Evolutionary conservation across 64 coral and sea anemone genomes (phyloP).

Genomic region (Stichodactyla helianthus): DNA sequence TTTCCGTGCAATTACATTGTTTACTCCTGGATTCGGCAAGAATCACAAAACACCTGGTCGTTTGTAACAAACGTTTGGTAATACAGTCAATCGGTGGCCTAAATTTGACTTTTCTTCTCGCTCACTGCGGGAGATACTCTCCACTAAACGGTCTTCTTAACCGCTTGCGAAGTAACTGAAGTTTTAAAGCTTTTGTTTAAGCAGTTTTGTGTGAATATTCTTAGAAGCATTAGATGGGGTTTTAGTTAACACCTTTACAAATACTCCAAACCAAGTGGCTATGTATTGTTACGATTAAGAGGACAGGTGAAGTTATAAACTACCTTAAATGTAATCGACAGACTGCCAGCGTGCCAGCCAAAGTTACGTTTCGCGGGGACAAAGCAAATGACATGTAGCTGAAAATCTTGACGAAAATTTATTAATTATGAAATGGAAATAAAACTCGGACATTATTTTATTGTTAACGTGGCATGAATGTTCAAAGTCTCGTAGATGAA

Average conservation of each 20-base stretch:
- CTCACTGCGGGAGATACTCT: background rate
- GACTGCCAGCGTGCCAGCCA: background rate
- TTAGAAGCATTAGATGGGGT: constrained; percentile 48
- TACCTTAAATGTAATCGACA: constrained; percentile 3
- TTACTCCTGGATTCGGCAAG: constrained; percentile 67
- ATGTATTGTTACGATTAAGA: constrained; percentile 62
- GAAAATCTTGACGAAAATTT: background rate
- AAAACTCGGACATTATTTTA: constrained; percentile 16
- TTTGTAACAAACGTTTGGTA: constrained; percentile 37
- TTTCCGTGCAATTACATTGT: constrained; percentile 98
- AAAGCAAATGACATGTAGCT: background rate
- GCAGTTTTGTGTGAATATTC: constrained; percentile 47
- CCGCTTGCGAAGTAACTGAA: background rate
- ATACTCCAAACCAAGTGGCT: constrained; percentile 71
- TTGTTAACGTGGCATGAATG: background rate
- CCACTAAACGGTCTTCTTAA: background rate
- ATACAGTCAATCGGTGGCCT: constrained; percentile 8
- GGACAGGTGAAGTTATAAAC: constrained; percentile 64
- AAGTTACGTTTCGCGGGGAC: background rate
- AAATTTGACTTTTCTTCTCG: constrained; percentile 12
- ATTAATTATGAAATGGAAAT: background rate
- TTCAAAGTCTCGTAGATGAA: constrained; percentile 11
- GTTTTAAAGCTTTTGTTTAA: constrained; percentile 54
- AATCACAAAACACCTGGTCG: constrained; percentile 74
- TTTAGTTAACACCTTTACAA: constrained; percentile 88